Evolutionary conservation across 2,113 vertebrate genomes (phyloP).

Genomic region (Sinocyclocheilus anshuiensis): DNA sequence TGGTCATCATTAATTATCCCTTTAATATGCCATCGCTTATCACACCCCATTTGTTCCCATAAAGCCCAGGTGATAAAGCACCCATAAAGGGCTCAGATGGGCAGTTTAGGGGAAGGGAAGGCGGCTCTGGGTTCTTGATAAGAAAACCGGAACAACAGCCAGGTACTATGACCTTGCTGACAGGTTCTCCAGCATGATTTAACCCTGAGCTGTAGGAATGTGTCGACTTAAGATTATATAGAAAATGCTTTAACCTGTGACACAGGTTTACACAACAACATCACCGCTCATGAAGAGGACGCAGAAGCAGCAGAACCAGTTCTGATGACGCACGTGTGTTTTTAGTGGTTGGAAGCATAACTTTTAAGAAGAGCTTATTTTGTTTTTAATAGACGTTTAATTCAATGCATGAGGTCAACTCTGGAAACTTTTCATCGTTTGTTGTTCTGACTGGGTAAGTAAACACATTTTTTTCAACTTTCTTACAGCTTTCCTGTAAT

Average conservation of each 20-base stretch:
- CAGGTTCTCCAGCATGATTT: constrained; percentile 22
- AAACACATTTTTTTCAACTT: background rate
- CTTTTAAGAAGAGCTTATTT: background rate
- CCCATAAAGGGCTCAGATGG: constrained; percentile 40
- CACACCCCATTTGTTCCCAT: background rate
- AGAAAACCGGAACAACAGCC: constrained; percentile 28
- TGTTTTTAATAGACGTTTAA: background rate
- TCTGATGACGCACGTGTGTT: constrained; percentile 23
- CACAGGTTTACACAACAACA: constrained; percentile 60
- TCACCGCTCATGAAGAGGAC: background rate
- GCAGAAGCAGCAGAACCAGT: constrained; percentile 67
- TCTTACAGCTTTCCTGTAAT: background rate
- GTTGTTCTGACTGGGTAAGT: constrained; percentile 6
- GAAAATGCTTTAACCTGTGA: background rate
- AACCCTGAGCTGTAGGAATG: background rate
- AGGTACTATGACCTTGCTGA: constrained; percentile 57
- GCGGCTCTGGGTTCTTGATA: constrained; percentile 34
- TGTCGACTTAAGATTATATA: constrained; percentile 9
- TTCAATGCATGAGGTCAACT: background rate
- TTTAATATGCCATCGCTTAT: background rate
- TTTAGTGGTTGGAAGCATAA: background rate
- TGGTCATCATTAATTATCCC: background rate
- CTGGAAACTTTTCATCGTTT: background rate
- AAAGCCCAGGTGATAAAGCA: constrained; percentile 2
- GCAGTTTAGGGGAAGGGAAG: constrained; percentile 46